Conservation (phyloP, 2,888 invertebrate species). For the Caenorhabditis doughertyi region DNA sequence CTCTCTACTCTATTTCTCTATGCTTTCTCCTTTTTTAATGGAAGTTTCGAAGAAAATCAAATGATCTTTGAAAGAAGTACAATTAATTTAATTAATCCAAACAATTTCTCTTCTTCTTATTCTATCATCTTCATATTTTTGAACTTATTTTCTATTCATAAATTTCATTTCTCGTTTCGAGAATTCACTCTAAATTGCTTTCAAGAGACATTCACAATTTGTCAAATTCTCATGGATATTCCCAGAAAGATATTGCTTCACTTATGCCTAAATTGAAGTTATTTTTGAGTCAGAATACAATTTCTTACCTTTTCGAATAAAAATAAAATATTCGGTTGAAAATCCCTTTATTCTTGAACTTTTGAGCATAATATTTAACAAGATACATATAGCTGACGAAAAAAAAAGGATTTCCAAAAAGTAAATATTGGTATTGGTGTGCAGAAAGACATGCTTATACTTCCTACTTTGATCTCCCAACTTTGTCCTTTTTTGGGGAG, state of each 20-base stretch:
- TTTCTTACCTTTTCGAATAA: neutral
- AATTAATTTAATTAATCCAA: conserved; percentile 2
- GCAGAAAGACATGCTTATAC: too few species aligned
- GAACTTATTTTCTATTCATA: conserved; percentile 11
- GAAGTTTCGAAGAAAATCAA: conserved; percentile 25
- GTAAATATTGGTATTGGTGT: too few species aligned
- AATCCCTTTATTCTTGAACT: too few species aligned
- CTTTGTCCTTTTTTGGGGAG: neutral
- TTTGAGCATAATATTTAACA: too few species aligned
- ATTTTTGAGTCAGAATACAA: too few species aligned
- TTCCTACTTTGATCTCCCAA: neutral
- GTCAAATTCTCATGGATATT: conserved; percentile 1
- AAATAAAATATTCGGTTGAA: too few species aligned
- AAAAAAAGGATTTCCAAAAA: too few species aligned
- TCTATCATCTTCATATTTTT: conserved; percentile 1
- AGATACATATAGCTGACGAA: too few species aligned
- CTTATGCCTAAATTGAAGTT: too few species aligned
- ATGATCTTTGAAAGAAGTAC: conserved; percentile 11
- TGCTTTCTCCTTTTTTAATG: neutral
- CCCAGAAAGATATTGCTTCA: neutral
- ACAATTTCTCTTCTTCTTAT: neutral
- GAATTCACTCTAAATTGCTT: neutral
- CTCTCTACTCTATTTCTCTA: conserved; percentile 12
- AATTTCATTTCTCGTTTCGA: conserved; percentile 7
- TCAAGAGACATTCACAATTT: neutral